Percentiles rank a stretch among this genome's conserved stretches.
These are phyloP conservation scores for Zaprionus davidi DNA, from an alignment of 1,140 invertebrate species.

Conservation along the genomic window DNA sequence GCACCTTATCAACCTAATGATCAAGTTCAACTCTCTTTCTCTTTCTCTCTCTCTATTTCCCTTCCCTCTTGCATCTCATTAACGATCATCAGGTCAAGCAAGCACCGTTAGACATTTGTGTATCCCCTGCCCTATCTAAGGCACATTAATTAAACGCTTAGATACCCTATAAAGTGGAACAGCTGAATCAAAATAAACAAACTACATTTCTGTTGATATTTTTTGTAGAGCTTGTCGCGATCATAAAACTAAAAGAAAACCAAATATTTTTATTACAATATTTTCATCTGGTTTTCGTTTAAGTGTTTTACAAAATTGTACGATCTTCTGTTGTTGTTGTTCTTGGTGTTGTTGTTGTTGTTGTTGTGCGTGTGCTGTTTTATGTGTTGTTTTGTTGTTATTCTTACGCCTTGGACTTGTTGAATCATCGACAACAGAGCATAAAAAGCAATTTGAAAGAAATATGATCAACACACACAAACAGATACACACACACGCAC, in stretches of 20 bases:
- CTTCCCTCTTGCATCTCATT: neutral
- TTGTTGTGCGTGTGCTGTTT: conserved; percentile 39
- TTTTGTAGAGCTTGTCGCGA: conserved; percentile 24
- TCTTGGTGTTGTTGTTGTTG: conserved; percentile 39
- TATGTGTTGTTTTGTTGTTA: conserved; percentile 61
- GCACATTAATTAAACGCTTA: conserved; percentile 39
- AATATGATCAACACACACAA: conserved; percentile 54
- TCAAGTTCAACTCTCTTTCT: neutral
- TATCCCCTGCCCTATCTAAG: conserved; percentile 14
- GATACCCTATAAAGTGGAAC: conserved; percentile 32
- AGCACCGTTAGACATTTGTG: conserved; percentile 24
- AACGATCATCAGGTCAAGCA: neutral
- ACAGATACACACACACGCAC: conserved; percentile 21
- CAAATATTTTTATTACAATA: conserved; percentile 55
- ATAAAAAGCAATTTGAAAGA: conserved; percentile 60
- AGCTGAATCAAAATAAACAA: conserved; percentile 15
- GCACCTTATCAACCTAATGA: too few relatives aligned
- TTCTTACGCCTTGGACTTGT: conserved; percentile 65
- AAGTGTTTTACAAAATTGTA: conserved; percentile 48
- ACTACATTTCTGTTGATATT: conserved; percentile 28
- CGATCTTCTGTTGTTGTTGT: conserved; percentile 38
- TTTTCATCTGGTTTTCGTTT: conserved; percentile 47
- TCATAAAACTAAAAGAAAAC: conserved; percentile 36
- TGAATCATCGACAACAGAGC: conserved; percentile 63
- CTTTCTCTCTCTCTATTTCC: conserved; percentile 4